Conservation (phyloP, 2,888 invertebrate genomes). For the Acronicta leporina region DNA sequence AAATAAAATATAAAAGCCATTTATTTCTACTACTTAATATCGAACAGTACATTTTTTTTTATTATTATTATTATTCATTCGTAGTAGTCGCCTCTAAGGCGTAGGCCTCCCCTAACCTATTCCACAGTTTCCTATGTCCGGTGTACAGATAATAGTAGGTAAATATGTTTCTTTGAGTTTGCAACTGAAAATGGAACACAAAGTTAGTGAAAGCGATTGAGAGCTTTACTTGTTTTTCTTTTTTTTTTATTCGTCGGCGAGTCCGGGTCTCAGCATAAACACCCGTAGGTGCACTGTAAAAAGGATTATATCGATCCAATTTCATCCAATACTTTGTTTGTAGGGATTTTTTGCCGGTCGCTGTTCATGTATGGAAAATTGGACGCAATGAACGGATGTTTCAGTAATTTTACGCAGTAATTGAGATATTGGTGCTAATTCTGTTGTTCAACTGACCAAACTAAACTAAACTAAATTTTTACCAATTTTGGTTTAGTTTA, state of each 20-base stretch:
- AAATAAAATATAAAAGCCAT: too few relatives aligned
- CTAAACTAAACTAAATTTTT: too few relatives aligned
- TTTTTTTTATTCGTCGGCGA: constrained; percentile 50
- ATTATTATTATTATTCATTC: too few relatives aligned
- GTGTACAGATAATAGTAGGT: too few relatives aligned
- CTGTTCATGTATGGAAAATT: constrained; percentile 11
- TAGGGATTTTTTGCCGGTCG: constrained; percentile 49
- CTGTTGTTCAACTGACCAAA: too few relatives aligned
- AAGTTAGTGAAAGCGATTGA: constrained; percentile 37
- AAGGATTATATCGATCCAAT: constrained; percentile 66
- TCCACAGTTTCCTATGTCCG: too few relatives aligned
- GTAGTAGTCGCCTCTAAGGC: too few relatives aligned
- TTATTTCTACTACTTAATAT: too few relatives aligned
- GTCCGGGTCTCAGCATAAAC: constrained; percentile 50
- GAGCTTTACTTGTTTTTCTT: constrained; percentile 22
- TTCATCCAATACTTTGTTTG: constrained; percentile 44
- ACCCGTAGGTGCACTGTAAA: constrained; percentile 53
- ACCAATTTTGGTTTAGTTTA: too few relatives aligned
- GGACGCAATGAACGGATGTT: constrained; percentile 5
- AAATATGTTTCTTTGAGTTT: constrained; percentile 31
- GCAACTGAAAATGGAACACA: constrained; percentile 12
- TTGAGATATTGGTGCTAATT: neutral
- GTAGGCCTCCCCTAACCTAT: too few relatives aligned
- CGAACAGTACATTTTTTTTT: too few relatives aligned
- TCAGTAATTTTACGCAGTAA: constrained; percentile 22